These are phyloP conservation scores for Drosophila setosimentum DNA, from an alignment of 2,888 invertebrate genomes.

Conservation along the genomic window DNA sequence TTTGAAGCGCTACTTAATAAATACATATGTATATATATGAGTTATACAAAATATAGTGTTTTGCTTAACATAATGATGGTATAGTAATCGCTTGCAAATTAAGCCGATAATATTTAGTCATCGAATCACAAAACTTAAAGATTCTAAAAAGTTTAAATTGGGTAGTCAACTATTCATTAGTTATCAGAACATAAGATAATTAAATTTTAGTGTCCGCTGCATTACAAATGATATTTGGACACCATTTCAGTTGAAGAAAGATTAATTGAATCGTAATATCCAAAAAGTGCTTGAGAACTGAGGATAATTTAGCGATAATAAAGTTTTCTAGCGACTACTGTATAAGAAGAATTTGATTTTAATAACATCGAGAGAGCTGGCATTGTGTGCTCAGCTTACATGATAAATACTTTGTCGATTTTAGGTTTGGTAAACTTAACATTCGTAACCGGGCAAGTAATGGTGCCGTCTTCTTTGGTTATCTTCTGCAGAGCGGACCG, in stretches of 20 bases:
- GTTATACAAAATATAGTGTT: constrained; percentile 54
- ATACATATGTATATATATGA: constrained; percentile 48
- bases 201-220: not conserved
- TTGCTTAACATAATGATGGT: constrained; percentile 48
- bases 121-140: not conserved
- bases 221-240: not conserved
- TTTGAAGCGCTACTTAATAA: constrained; percentile 34
- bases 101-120: not conserved
- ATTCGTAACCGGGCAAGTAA: constrained; percentile 97
- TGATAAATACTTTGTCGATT: constrained; percentile 98
- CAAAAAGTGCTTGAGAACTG: not conserved
- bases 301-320: not conserved
- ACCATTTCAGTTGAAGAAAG: not conserved
- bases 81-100: constrained; percentile 8
- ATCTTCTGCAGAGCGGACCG: constrained; percentile 96
- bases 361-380: constrained; percentile 25
- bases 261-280: not conserved
- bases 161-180: not conserved
- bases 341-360: constrained; percentile 9
- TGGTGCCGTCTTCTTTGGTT: constrained; percentile 96
- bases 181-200: not conserved
- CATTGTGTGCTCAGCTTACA: constrained; percentile 87
- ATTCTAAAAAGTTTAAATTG: not conserved
- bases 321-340: not conserved
- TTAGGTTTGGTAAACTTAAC: constrained; percentile 95